Evolutionary conservation across 2,113 vertebrate species (phyloP).

Genomic region (Forbesichthys agassizii): DNA sequence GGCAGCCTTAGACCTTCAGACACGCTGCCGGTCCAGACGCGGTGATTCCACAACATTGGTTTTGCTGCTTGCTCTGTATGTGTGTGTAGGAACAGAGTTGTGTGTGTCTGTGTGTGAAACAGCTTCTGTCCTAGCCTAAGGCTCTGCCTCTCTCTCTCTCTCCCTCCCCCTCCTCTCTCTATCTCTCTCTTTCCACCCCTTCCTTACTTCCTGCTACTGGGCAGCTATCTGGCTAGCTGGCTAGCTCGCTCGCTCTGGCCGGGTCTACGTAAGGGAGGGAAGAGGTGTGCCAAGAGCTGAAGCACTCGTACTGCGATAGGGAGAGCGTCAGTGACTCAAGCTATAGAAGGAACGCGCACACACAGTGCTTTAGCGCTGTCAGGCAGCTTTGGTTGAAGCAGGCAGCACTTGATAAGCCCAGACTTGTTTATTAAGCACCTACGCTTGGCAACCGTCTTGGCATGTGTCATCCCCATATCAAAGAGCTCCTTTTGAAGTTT

Average conservation of each 20-base stretch:
- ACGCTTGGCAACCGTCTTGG: too few species aligned
- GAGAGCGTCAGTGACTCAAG: too few species aligned
- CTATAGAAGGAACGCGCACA: too few species aligned
- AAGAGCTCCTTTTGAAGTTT: too few species aligned
- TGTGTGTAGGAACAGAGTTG: constrained; percentile 11
- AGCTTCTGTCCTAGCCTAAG: constrained; percentile 50
- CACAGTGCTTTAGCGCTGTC: too few species aligned
- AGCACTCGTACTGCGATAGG: too few species aligned
- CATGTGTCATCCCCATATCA: too few species aligned
- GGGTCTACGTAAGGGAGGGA: constrained; percentile 13
- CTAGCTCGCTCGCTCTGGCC: constrained; percentile 18
- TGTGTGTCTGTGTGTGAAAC: constrained; percentile 37
- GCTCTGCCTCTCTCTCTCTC: constrained; percentile 54
- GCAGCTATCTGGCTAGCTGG: background rate
- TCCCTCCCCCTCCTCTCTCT: background rate
- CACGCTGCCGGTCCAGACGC: constrained; percentile 19
- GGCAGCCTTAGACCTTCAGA: constrained; percentile 11
- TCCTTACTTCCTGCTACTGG: constrained; percentile 71
- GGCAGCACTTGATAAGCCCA: too few species aligned
- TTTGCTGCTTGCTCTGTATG: constrained; percentile 39
- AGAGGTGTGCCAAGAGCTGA: background rate
- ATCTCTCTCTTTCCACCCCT: constrained; percentile 27
- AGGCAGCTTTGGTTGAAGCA: too few species aligned
- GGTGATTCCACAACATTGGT: constrained; percentile 15
- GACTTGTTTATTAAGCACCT: too few species aligned